Base-by-base conservation (phyloP, 2,888 invertebrate species). In the Halictus ligatus region DNA sequence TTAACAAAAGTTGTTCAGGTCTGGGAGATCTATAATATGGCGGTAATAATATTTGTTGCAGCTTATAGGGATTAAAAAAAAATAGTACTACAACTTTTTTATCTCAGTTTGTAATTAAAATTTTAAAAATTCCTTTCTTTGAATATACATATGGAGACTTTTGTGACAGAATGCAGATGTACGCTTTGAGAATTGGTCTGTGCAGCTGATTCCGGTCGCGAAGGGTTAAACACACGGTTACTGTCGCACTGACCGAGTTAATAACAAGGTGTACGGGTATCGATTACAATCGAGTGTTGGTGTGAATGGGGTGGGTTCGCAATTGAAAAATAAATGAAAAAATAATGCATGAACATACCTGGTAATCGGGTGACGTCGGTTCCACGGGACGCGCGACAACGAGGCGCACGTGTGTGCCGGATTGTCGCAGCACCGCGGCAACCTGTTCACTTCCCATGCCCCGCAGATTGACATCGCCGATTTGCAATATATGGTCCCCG, bases 401-500 rank as follows among this genome's bases (percentile, higher is more conserved):
- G 77, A 99, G 97, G 3, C 99, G 97, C 82, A 99, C 99, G 94
- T 99, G 98, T 18, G 98, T 98, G 50, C 99, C 99, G 43, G 99
- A 98, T 95, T 99, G 99, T 46, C 99, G 97, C 88, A 99, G 96
- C 87, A 99, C 99, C 29, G 98, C 97, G 40, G 99, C 99, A 92
- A 99, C 99, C 95, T 98, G 98, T 95, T 99, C 99, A 79, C 99
- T 99, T 87, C 98, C 98, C 97, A 99, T 98, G 84, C 99, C 99
- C 79, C 99, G 97, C 91, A 99, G 96, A 96, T 98, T 98, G 91
- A 99, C 98, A 91, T 99, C 98, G 74, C 98, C 98, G 92, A 98
- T 98, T 96, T 99, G 99, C 92, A 99, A 96, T 92, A 99, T 98
- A 96, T 99, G 99, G 96, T 99, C 99, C 13, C 99, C 99, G 95